These are phyloP conservation scores for Yponomeuta cagnagella DNA, from an alignment of 2,888 invertebrate genomes.

Conservation along the genomic window DNA sequence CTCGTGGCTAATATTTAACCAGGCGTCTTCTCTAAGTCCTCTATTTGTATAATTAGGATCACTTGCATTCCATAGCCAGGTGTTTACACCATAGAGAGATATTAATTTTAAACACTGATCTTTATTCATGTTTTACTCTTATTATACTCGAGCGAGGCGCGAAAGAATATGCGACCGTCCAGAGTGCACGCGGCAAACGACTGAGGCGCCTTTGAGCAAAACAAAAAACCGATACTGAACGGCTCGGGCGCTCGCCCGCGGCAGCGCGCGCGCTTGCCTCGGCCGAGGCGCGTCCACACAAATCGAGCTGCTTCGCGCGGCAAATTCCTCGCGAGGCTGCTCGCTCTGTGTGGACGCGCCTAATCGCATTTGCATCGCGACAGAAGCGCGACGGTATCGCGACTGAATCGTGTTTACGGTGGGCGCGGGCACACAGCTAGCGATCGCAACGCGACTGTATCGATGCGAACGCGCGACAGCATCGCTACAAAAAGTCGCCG, in stretches of 20 bases:
- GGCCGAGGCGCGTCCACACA: too few species aligned
- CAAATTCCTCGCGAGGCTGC: too few species aligned
- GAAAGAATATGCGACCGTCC: too few species aligned
- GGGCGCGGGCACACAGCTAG: too few species aligned
- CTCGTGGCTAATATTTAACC: slow-evolving; percentile 20
- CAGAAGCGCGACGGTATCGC: too few species aligned
- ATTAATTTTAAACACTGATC: slow-evolving; percentile 6
- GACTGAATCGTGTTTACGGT: too few species aligned
- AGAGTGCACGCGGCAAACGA: slow-evolving; percentile 21
- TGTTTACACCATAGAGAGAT: slow-evolving; percentile 20
- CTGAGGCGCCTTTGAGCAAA: slow-evolving; percentile 18
- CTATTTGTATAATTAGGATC: slow-evolving; percentile 21
- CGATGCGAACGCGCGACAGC: too few species aligned
- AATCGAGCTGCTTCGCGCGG: too few species aligned
- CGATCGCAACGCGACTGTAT: too few species aligned
- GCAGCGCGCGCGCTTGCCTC: neutral
- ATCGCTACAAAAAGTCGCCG: too few species aligned
- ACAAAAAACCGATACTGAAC: slow-evolving; percentile 23
- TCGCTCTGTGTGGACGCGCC: too few species aligned
- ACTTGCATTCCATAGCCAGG: slow-evolving; percentile 22
- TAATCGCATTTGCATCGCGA: too few species aligned
- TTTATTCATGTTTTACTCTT: slow-evolving; percentile 6
- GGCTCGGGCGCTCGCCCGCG: slow-evolving; percentile 16
- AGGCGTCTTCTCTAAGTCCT: slow-evolving; percentile 21
- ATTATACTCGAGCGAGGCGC: slow-evolving; percentile 9